Evolutionary conservation across 2,797 vertebrate species (phyloP).

Genomic region (Danio aesculapii): DNA sequence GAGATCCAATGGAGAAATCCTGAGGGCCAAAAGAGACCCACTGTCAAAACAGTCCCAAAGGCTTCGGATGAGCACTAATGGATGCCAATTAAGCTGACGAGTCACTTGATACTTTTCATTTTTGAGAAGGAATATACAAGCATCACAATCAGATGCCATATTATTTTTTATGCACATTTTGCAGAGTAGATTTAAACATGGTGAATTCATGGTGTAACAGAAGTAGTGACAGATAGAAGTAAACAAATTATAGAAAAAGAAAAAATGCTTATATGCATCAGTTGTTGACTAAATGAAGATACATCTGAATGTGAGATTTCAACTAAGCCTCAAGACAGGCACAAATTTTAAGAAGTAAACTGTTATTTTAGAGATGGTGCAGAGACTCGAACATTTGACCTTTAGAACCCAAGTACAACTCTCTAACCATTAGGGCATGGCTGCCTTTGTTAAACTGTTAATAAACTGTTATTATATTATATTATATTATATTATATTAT

Average conservation of each 20-base stretch:
- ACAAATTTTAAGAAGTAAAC: too few species aligned
- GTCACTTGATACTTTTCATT: constrained; percentile 17
- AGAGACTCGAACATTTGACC: too few species aligned
- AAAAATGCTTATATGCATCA: too few species aligned
- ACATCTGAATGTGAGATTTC: background rate
- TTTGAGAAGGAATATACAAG: background rate
- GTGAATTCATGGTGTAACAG: background rate
- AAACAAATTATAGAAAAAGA: background rate
- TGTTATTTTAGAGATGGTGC: too few species aligned
- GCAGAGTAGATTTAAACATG: background rate
- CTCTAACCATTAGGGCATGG: too few species aligned
- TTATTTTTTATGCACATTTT: background rate
- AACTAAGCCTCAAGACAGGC: too few species aligned
- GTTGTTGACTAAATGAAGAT: background rate
- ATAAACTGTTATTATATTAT: too few species aligned
- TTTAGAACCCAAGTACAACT: too few species aligned
- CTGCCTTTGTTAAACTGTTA: too few species aligned
- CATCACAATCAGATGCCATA: background rate
- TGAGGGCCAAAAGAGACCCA: background rate
- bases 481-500: too few species aligned
- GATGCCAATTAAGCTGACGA: constrained; percentile 25
- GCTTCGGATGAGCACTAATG: constrained; percentile 13
- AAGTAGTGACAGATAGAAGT: background rate
- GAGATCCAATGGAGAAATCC: constrained; percentile 21
- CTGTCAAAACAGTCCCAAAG: background rate